Conservation (phyloP, 2,888 invertebrate genomes). For the Nomada ferruginata region DNA sequence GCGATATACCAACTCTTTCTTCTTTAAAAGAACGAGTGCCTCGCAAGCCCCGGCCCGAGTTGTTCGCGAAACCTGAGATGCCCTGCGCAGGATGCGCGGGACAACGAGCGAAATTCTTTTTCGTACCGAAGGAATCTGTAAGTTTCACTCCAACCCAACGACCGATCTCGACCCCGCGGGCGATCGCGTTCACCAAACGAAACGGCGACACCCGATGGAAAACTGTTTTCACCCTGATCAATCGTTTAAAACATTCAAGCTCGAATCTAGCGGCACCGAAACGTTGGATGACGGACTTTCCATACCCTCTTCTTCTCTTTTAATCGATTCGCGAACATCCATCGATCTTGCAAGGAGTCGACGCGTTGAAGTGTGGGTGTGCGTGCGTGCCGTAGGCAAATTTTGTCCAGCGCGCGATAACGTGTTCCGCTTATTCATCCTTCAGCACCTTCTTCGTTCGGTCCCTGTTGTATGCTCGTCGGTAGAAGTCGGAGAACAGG, state of each 20-base stretch:
- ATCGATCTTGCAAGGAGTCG: neutral
- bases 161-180: conserved; percentile 15
- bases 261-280: too few relatives aligned
- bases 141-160: conserved; percentile 18
- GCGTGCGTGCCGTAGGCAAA: conserved; percentile 21
- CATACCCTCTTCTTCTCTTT: neutral
- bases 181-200: neutral
- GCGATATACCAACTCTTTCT: neutral
- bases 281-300: too few relatives aligned
- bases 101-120: conserved; percentile 40
- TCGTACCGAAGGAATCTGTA: conserved; percentile 44
- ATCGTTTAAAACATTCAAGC: neutral
- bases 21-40: conserved; percentile 15
- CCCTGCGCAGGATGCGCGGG: conserved; percentile 41
- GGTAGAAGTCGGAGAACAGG: conserved; percentile 96
- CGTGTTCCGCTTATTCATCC: conserved; percentile 70
- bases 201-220: too few relatives aligned
- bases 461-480: conserved; percentile 88
- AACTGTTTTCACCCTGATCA: too few relatives aligned
- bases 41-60: conserved; percentile 47
- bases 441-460: conserved; percentile 73
- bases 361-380: neutral
- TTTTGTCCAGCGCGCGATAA: conserved; percentile 47
- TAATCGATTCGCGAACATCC: conserved; percentile 17
- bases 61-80: conserved; percentile 63